Evolutionary conservation across 2,113 vertebrate species (phyloP), one percentile per base, ranked within the genome.

Genomic region (Aythya baeri): DNA sequence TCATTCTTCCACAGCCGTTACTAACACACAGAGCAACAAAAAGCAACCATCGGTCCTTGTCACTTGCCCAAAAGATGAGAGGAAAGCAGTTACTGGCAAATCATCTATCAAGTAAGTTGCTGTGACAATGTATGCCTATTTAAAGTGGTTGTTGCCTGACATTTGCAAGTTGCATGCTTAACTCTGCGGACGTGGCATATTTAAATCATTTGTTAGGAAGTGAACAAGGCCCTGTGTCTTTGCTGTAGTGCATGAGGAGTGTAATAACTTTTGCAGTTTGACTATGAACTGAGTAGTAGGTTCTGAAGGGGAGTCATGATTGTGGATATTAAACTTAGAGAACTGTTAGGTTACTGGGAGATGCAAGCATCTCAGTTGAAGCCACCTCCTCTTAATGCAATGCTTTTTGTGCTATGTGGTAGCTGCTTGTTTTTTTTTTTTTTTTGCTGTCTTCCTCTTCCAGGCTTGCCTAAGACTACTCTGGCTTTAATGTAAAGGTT

Each of bases 61-160:
- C 71, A 98, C 96, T 57, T 98, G 98, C 52, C 97, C 98, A 4
- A 98, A 98, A 91, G 99, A 99, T 52, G 96, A 99, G 89, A 99
- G 99, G 96, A 98, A 99, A 97, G 98, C 98, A 11, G 98, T 98
- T 90, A 98, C 99, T 91, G 98, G 98, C 96, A 99, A 99, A 97
- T 97, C 98, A 83, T 98, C 98, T 84, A 96, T 99, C 83, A 99
- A 98, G 98, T 98, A 92, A 98, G 98, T 97, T 73, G 14, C 49
- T 36, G 17, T 66, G 57, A 21, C 59, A 3, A 0, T 1, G 3
- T 0, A 0, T 23, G 31, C 43, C 3, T 1, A 9, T 18, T 15
- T 3, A 5, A 34, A 41, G 36, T 13, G 23, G 9, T 22, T 2
- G 25, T 70, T 63, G 25, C 49, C 31, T 11, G 38, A 3, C 0